A percentile compares a stretch with the other conserved stretches of the same genome.
Conservation (phyloP, 2,113 vertebrate genomes). For the Elephantulus edwardii region DNA sequence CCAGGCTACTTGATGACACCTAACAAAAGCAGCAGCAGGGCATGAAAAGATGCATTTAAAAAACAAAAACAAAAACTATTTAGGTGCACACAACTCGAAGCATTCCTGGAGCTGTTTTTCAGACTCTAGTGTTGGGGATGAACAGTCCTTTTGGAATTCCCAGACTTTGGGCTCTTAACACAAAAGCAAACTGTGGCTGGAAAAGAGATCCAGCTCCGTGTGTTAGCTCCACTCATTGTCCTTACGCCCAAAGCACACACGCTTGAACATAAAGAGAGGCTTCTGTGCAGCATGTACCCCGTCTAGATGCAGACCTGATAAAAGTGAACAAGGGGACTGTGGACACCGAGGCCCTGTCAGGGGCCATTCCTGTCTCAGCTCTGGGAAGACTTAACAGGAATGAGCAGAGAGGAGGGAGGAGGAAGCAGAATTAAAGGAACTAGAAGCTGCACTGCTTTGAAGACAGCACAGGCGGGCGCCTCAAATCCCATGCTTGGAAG, state of each 20-base stretch:
- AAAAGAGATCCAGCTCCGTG: neutral
- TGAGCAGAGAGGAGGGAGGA: neutral
- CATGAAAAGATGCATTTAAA: too few relatives aligned
- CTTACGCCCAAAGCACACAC: neutral
- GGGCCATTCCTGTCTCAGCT: neutral
- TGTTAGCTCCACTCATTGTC: neutral
- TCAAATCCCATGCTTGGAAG: neutral
- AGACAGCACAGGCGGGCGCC: neutral
- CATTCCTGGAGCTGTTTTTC: too few relatives aligned
- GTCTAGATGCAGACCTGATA: neutral
- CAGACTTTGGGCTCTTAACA: conserved; percentile 22
- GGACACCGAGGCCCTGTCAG: neutral
- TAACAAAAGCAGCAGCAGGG: too few relatives aligned
- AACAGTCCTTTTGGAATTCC: neutral
- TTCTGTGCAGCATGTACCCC: neutral
- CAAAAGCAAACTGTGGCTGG: neutral
- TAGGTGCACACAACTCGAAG: too few relatives aligned
- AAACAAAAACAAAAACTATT: too few relatives aligned
- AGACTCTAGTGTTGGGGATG: too few relatives aligned
- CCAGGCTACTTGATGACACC: too few relatives aligned
- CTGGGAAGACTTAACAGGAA: neutral
- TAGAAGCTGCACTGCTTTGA: too few relatives aligned
- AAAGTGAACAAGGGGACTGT: neutral
- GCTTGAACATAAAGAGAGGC: neutral
- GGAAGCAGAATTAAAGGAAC: neutral